Evolutionary conservation across 2,113 vertebrate species (phyloP), one percentile per base, ranked within the genome.

Genomic region (Oncorhynchus mykiss): DNA sequence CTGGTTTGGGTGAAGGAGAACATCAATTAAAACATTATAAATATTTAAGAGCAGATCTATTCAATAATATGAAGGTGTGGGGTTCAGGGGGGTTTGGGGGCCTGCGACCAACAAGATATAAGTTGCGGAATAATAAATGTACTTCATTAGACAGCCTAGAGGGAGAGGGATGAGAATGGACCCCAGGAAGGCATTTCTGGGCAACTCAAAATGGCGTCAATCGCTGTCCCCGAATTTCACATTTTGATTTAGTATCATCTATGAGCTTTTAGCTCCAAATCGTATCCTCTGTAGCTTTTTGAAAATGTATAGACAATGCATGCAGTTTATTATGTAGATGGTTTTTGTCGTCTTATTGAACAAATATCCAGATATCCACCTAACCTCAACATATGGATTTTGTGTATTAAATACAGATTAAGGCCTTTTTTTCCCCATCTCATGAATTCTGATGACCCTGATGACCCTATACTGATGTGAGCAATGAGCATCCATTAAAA

Each of bases 11-110:
- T 85, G 86, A 78, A 54, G 85, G 80, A 90, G 91, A 93, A 91
- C 93, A 94, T 94, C 92, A 94, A 93, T 94, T 94, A 93, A 92
- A 93, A 91, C 84, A 89, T 88, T 86, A 93, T 92, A 91, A 93
- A 94, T 94, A 93, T 93, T 93, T 92, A 93, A 93, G 80, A 90
- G 89, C 87, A 88, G 89, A 91, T 89, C 91, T 87, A 92, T 92
- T 93, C 91, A 92, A 93, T 92, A 92, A 88, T 88, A 88, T 88
- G 88, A 88, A 85, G 87, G 88, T 86, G 87, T 88, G 87, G 83
- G 85, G 82, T 88, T 45, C 54, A n/a, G 64, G 66, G 27, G 25
- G 86, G 82, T 87, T 54, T 54, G 64, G 64, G 67, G 66, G 13
- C 16, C 18, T 84, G 81, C 75, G 84, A 79, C 74, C 85, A 87